Evolutionary conservation across 2,113 vertebrate species (phyloP), one percentile per base, ranked within the genome.

Genomic region (Calidris pugnax): DNA sequence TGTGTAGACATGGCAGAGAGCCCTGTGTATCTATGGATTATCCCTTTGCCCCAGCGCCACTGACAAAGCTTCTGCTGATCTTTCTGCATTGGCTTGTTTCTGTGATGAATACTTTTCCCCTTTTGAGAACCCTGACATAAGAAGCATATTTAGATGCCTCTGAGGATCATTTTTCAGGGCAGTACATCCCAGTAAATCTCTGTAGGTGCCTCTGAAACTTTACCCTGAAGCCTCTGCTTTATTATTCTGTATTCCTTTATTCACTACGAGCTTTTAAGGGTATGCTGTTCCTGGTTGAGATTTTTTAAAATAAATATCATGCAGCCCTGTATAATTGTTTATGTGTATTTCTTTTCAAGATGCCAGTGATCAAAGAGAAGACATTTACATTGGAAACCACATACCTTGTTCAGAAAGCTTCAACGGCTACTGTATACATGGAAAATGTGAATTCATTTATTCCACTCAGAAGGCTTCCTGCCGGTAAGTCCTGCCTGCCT

Each of bases 381-480:
- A 98, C 37, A 99, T 99, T 97, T 99, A 99, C 87, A 98, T 98
- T 85, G 99, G 99, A 77, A 98, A 98, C 97, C 98, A 99, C 28
- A 97, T 98, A 96, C 98, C 99, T 94, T 99, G 99, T 83, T 97
- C 99, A 62, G 99, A 99, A 95, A 98, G 98, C 96, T 98, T 98
- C 96, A 98, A 98, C 79, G 98, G 98, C 78, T 99, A 99, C 97
- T 99, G 99, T 82, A 98, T 99, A 85, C 99, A 99, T 67, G 99
- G 99, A 53, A 99, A 98, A 83, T 99, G 99, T 95, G 99, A 99
- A 98, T 98, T 99, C 96, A 98, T 98, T 93, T 98, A 98, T 98
- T 98, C 98, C 71, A 98, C 98, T 94, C 99, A 98, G 98, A 98
- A 98, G 93, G 98, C 99, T 97, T 98, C 98, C 98, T 99, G 99